Evolutionary conservation across 2,888 invertebrate genomes (phyloP), one percentile per base, ranked within the genome.

Genomic region (Ormyrus nitidulus): DNA sequence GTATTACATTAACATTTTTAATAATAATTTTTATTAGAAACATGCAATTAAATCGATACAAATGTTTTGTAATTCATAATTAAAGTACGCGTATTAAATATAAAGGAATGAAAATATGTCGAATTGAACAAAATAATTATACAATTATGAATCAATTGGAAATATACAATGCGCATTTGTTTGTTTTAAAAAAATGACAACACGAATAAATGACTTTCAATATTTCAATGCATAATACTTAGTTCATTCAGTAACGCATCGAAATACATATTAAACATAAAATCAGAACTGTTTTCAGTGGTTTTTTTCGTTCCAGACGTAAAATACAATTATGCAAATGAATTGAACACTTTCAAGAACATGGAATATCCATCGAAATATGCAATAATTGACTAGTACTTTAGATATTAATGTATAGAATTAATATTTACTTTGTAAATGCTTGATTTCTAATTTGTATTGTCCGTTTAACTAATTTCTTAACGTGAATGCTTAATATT

Each of bases 381-480:
- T 75, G 4, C 13, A 53, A 54, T 19, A 66, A 59, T 75, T 75
- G 75, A 75, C 75, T 75, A 68, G 68, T 51, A 59, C 10, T 7
- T 53, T 13, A 13, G 58, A 68, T 13, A 59, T 61, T 53, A 44
- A 51, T 54, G 19, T 19, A 61, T 13, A 58, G 44, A 64, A 51
- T 53, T 69, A 46, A 49, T 7, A 54, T 61, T 53, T 65, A 9
- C 54, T 68, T 6, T 11, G 46, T 6, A 53, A 61, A 75, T 13
- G 3, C 19, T 7, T 13, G 3, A 46, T 64, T 64, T 8, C 19
- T 62, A 46, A 48, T 5, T 48, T 48, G 1, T 11, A 4, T 51
- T 13, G 10, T 44, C 1, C 9, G 3, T 48, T 13, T 48, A 46
- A 48, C 19, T 53, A 46, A 64, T 64, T 73, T 71, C 51, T 7